Percentiles rank a stretch among this genome's conserved stretches.
These are phyloP conservation scores for Anarhynchus alexandrinus DNA, from an alignment of 2,113 vertebrate genomes.

Conservation along the genomic window DNA sequence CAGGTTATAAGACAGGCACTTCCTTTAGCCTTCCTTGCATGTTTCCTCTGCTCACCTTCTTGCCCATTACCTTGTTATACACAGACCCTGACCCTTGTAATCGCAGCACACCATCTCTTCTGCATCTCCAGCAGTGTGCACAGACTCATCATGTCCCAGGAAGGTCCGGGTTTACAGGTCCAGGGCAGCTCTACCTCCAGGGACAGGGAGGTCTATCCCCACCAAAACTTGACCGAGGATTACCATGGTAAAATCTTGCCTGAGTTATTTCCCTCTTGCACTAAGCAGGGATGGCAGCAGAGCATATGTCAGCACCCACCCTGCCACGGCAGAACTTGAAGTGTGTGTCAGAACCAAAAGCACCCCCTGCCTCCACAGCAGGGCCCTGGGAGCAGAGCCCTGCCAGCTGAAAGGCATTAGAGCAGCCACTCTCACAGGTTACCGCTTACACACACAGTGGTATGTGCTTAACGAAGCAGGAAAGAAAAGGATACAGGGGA, in stretches of 20 bases:
- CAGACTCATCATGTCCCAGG: background rate
- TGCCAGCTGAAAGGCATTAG: background rate
- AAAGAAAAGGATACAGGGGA: background rate
- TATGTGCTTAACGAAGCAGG: background rate
- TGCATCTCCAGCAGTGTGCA: background rate
- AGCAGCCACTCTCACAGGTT: background rate
- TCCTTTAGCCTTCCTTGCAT: background rate
- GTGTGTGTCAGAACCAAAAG: background rate
- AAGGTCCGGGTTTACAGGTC: background rate
- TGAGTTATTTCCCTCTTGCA: background rate
- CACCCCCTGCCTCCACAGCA: background rate
- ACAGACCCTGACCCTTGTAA: background rate
- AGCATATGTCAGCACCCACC: accelerated
- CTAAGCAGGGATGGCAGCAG: background rate
- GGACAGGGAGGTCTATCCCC: background rate
- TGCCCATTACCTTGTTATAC: accelerated
- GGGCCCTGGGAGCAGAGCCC: background rate
- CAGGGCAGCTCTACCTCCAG: background rate
- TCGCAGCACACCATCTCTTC: background rate
- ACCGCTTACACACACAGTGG: accelerated
- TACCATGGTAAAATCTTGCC: background rate
- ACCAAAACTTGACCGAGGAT: background rate
- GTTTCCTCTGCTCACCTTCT: background rate
- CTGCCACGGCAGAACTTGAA: background rate
- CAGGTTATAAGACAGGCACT: accelerated